Evolutionary conservation across 2,797 vertebrate species (phyloP).

Genomic region (Poeciliopsis infans): DNA sequence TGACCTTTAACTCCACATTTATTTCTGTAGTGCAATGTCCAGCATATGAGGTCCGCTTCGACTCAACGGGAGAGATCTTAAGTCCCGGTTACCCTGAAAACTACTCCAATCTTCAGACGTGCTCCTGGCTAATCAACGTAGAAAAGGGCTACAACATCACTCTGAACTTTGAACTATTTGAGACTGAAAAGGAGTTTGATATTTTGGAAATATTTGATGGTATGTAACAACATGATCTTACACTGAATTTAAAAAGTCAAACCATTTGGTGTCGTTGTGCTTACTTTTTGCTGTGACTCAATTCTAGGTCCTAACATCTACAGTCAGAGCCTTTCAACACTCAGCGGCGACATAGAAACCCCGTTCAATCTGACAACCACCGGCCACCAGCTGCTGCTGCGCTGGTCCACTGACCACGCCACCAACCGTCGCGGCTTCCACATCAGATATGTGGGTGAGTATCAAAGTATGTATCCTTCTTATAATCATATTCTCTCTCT

Average conservation of each 20-base stretch:
- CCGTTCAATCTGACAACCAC: constrained; percentile 93
- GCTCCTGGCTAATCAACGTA: constrained; percentile 95
- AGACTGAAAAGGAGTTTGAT: constrained; percentile 98
- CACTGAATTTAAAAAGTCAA: background rate
- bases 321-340: constrained; percentile 89
- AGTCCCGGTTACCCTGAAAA: constrained; percentile 96
- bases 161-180: constrained; percentile 95
- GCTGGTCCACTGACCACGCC: constrained; percentile 97
- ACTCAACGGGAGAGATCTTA: constrained; percentile 95
- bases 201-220: constrained; percentile 98
- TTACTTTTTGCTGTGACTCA: background rate
- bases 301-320: constrained; percentile 92
- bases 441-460: constrained; percentile 97
- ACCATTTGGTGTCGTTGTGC: background rate
- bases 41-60: constrained; percentile 94
- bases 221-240: constrained; percentile 64
- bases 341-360: constrained; percentile 92
- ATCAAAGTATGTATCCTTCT: constrained; percentile 87
- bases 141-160: constrained; percentile 98
- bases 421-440: constrained; percentile 96
- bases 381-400: constrained; percentile 92
- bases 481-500: constrained; percentile 56
- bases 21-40: constrained; percentile 89
- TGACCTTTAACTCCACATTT: constrained; percentile 10
- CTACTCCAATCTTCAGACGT: constrained; percentile 97